phyloP scores from a whole-genome alignment of 92 coral and sea anemone genomes.

The Porites evermanni region DNA sequence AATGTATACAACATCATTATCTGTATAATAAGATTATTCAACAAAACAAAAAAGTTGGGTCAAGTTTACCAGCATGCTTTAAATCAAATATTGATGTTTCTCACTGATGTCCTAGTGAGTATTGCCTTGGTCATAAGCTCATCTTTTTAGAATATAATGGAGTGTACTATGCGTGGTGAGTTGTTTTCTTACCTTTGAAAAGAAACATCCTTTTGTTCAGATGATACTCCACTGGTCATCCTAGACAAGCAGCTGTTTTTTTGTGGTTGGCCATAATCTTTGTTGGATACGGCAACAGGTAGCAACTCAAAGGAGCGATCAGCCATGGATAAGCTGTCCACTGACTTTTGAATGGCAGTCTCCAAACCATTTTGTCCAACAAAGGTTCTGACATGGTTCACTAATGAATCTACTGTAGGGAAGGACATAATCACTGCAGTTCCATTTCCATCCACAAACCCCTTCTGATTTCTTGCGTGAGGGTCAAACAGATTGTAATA shows the following conservation, averaged over 20 bases:
- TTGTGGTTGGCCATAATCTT: background rate
- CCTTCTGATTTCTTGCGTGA: constrained; percentile 8
- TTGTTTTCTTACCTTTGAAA: too few relatives aligned
- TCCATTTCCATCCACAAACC: constrained; percentile 34
- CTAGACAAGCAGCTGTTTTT: constrained; percentile 10
- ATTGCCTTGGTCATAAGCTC: too few relatives aligned
- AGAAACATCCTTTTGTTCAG: too few relatives aligned
- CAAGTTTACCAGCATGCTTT: too few relatives aligned
- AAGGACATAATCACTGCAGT: constrained; percentile 5
- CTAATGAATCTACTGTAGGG: constrained; percentile 10
- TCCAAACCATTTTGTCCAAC: constrained; percentile 25
- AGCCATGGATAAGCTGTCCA: constrained; percentile 13
- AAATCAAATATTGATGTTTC: too few relatives aligned
- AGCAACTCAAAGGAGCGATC: constrained; percentile 40
- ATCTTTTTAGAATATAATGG: too few relatives aligned
- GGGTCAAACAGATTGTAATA: constrained; percentile 18
- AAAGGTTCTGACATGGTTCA: constrained; percentile 7
- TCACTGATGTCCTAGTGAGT: too few relatives aligned
- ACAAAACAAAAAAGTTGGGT: too few relatives aligned
- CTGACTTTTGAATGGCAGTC: constrained; percentile 5
- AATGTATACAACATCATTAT: too few relatives aligned
- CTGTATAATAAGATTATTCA: too few relatives aligned
- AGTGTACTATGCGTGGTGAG: too few relatives aligned
- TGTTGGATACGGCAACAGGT: constrained; percentile 3
- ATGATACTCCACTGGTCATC: background rate